Percentiles rank a stretch among this genome's conserved stretches.
phyloP scores from a whole-genome alignment of 1,140 invertebrate species.

The Ips nitidus region DNA sequence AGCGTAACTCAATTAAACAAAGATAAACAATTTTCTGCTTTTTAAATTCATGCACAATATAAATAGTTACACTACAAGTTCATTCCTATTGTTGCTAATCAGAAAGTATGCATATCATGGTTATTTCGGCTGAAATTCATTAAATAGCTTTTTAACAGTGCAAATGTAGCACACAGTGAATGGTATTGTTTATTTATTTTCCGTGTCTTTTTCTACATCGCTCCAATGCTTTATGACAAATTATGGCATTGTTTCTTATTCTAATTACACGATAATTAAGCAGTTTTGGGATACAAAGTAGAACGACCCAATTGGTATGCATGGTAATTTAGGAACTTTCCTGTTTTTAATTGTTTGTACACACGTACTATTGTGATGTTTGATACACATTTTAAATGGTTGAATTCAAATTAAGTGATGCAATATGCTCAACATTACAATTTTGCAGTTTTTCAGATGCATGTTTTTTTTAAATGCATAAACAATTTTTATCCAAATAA shows the following conservation, averaged over 20 bases:
- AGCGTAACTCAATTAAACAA: too few species aligned
- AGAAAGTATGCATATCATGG: conserved; percentile 15
- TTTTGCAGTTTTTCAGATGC: not conserved
- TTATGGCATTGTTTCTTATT: not conserved
- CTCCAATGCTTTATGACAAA: not conserved
- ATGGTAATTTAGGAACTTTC: conserved; percentile 1
- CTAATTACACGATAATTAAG: conserved; percentile 4
- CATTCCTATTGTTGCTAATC: not conserved
- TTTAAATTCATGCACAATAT: too few species aligned
- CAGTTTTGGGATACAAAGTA: not conserved
- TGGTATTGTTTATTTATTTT: not conserved
- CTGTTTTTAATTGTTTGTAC: not conserved
- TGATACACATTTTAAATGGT: not conserved
- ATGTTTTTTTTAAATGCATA: not conserved
- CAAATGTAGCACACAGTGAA: conserved; percentile 3
- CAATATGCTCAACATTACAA: too few species aligned
- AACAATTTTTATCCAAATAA: too few species aligned
- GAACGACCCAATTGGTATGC: not conserved
- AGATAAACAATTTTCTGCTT: too few species aligned
- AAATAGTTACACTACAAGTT: too few species aligned
- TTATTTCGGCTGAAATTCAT: conserved; percentile 4
- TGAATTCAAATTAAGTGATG: not conserved
- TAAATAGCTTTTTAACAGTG: not conserved
- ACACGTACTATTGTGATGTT: not conserved
- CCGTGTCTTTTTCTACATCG: not conserved